Evolutionary conservation across 2,888 invertebrate species (phyloP).

Genomic region (Tenthredo livida): DNA sequence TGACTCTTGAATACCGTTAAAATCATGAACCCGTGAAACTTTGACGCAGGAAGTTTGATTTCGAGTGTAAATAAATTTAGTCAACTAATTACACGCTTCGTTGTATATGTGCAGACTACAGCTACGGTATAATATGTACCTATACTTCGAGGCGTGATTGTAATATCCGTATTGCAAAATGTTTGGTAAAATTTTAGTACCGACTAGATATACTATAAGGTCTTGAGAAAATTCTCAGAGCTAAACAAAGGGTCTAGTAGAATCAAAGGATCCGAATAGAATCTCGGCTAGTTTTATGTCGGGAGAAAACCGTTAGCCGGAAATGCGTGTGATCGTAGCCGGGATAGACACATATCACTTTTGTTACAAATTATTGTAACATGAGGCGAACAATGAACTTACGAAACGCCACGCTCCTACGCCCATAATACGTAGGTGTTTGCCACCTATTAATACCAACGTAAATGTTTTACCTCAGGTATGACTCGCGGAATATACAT

Average conservation of each 20-base stretch:
- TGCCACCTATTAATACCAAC: slow-evolving; percentile 3
- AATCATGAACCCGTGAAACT: background rate
- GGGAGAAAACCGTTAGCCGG: slow-evolving; percentile 50
- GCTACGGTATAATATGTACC: background rate
- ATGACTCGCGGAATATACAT: slow-evolving; percentile 13
- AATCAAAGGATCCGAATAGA: slow-evolving; percentile 4
- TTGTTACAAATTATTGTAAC: slow-evolving; percentile 48
- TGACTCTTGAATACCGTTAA: background rate
- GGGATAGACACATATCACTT: slow-evolving; percentile 36
- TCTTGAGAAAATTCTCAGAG: slow-evolving; percentile 76
- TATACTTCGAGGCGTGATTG: background rate
- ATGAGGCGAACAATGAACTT: slow-evolving; percentile 40
- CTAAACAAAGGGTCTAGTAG: slow-evolving; percentile 66
- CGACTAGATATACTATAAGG: slow-evolving; percentile 69
- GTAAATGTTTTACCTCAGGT: slow-evolving; percentile 17
- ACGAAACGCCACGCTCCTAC: slow-evolving; percentile 43
- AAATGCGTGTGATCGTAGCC: slow-evolving; percentile 47
- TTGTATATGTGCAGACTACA: background rate
- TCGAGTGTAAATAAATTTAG: background rate
- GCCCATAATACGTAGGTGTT: slow-evolving; percentile 24
- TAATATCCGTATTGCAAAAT: slow-evolving; percentile 15
- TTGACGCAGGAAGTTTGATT: background rate
- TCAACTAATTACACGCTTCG: slow-evolving; percentile 12
- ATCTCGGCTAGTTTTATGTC: slow-evolving; percentile 16
- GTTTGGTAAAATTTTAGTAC: slow-evolving; percentile 67